phyloP scores from a whole-genome alignment of 1,140 invertebrate genomes.

The Drosophila repleta region DNA sequence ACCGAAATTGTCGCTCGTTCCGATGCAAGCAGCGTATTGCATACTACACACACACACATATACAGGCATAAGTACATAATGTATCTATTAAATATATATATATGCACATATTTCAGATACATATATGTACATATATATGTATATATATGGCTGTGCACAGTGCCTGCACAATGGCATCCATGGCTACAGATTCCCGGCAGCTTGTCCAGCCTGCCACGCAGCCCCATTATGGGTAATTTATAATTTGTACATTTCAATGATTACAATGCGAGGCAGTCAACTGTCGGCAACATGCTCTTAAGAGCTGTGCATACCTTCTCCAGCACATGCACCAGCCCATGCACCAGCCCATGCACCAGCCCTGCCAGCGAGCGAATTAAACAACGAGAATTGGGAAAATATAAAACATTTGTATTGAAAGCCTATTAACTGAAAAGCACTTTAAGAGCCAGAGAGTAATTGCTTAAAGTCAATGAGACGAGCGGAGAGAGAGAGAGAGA shows the following conservation, averaged over 20 bases:
- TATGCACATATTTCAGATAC: not conserved
- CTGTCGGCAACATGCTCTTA: constrained; percentile 39
- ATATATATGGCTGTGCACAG: not conserved
- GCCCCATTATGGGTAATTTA: constrained; percentile 73
- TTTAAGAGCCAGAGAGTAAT: not conserved
- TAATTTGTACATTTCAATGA: constrained; percentile 78
- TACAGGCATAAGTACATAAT: constrained; percentile 9
- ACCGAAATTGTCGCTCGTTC: constrained; percentile 77
- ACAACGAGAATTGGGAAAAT: not conserved
- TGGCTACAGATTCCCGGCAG: constrained; percentile 19
- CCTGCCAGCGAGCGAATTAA: not conserved
- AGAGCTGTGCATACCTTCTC: constrained; percentile 4
- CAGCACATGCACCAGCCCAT: no score
- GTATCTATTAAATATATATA: constrained; percentile 1
- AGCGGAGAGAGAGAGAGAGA: not conserved
- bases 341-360: no score
- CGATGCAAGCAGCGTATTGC: constrained; percentile 51
- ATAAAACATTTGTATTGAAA: not conserved
- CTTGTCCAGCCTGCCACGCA: constrained; percentile 40
- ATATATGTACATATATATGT: not conserved
- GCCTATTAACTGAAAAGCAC: not conserved
- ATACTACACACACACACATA: constrained; percentile 19
- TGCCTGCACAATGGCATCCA: no score
- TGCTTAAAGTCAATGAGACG: not conserved
- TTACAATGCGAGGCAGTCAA: constrained; percentile 50